phyloP scores from a whole-genome alignment of 2,797 vertebrate genomes.

The Melanogrammus aeglefinus region DNA sequence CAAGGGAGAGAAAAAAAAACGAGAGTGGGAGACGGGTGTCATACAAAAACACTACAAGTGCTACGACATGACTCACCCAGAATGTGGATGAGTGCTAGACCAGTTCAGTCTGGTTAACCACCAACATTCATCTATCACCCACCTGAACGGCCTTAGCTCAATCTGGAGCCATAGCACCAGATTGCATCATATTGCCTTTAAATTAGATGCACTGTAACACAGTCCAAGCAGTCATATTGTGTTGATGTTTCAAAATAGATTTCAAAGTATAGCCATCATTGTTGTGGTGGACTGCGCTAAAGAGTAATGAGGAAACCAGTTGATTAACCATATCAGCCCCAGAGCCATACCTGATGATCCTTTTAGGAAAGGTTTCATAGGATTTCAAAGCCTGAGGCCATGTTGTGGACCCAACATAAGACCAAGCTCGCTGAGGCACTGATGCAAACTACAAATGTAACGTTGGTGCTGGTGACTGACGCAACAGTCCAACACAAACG shows the following conservation, averaged over 20 bases:
- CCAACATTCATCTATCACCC: background rate
- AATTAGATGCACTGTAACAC: too few relatives aligned
- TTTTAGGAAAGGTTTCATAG: background rate
- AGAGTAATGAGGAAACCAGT: background rate
- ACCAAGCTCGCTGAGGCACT: background rate
- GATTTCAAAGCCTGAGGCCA: background rate
- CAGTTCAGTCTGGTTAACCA: background rate
- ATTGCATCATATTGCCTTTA: background rate
- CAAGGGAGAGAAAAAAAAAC: background rate
- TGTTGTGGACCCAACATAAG: background rate
- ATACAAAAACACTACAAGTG: background rate
- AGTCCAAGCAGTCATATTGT: too few relatives aligned
- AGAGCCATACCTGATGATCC: background rate
- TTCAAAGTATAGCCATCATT: background rate
- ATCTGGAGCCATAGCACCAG: too few relatives aligned
- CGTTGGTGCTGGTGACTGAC: too few relatives aligned
- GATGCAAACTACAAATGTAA: background rate
- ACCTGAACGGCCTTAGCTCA: background rate
- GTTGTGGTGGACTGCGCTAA: background rate
- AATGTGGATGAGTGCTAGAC: background rate
- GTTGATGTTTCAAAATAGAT: background rate
- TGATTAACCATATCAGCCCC: background rate
- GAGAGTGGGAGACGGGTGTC: background rate
- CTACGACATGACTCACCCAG: background rate
- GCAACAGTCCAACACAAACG: slow-evolving; percentile 25